These are phyloP conservation scores for Monomorium pharaonis DNA, from an alignment of 1,140 invertebrate species.

Conservation along the genomic window DNA sequence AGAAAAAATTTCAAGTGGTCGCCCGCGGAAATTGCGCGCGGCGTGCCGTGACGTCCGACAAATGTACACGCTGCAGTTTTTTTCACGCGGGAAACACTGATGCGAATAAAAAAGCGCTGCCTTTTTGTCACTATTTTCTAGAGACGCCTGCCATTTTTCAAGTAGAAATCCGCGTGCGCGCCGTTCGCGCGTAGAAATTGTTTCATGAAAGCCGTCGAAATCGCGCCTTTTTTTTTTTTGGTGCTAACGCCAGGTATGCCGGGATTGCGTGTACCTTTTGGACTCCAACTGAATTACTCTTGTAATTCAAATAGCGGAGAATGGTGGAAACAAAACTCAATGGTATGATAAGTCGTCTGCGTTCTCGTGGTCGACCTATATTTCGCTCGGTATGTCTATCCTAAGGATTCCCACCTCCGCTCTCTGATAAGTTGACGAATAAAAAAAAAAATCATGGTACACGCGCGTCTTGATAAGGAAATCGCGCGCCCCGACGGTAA, in stretches of 20 bases:
- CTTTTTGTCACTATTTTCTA: conserved; percentile 32
- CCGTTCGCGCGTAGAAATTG: conserved; percentile 34
- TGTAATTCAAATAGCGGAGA: conserved; percentile 28
- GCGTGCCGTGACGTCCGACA: conserved; percentile 30
- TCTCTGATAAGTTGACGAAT: conserved; percentile 24
- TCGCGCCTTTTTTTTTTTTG: not conserved
- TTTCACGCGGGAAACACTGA: conserved; percentile 1
- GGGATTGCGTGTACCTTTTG: not conserved
- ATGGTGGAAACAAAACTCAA: conserved; percentile 13
- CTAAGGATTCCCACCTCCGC: not conserved
- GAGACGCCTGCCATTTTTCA: conserved; percentile 37
- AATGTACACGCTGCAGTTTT: not conserved
- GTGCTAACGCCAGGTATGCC: not conserved
- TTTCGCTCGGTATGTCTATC: conserved; percentile 2
- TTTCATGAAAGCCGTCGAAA: conserved; percentile 9
- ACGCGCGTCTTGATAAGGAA: conserved; percentile 8
- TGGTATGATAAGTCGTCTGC: conserved; percentile 18
- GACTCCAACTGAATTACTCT: conserved; percentile 25
- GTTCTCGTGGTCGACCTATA: not conserved
- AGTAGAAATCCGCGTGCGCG: conserved; percentile 33
- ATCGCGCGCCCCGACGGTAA: not conserved
- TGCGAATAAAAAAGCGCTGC: conserved; percentile 34
- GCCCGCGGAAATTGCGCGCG: conserved; percentile 46
- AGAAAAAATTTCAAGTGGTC: conserved; percentile 35
- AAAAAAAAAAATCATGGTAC: not conserved